A percentile compares a stretch with the other conserved stretches of the same genome.
These are phyloP conservation scores for Macrostomum lignano DNA, from an alignment of 1,140 invertebrate species.

Conservation along the genomic window DNA sequence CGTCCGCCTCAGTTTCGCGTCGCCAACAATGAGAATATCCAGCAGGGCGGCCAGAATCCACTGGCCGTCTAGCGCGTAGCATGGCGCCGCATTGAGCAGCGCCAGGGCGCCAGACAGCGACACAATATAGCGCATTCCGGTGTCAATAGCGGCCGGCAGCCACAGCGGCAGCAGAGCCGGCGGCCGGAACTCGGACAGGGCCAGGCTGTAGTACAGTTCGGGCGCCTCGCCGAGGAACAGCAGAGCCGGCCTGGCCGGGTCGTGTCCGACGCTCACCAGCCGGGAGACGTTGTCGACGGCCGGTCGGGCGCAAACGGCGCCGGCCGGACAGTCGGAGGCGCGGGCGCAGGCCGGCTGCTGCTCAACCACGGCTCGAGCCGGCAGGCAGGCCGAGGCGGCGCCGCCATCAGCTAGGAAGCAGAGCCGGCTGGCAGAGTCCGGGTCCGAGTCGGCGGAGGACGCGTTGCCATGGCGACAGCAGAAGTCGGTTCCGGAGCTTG, in stretches of 20 bases:
- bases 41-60: conserved; percentile 39
- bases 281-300: conserved; percentile 47
- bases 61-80: conserved; percentile 64
- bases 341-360: too few species aligned
- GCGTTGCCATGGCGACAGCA: too few species aligned
- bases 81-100: conserved; percentile 64
- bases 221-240: conserved; percentile 29
- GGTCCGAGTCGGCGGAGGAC: too few species aligned
- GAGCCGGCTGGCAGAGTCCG: too few species aligned
- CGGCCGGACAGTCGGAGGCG: too few species aligned
- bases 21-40: too few species aligned
- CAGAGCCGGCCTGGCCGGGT: conserved; percentile 23
- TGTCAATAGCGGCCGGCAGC: too few species aligned
- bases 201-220: conserved; percentile 22
- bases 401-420: too few species aligned
- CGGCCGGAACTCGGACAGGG: not conserved
- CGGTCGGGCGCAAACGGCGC: conserved; percentile 29
- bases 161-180: too few species aligned
- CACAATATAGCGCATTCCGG: conserved; percentile 42
- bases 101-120: conserved; percentile 65
- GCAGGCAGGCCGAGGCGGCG: conserved; percentile 53
- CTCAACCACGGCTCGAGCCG: conserved; percentile 38
- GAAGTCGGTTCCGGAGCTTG: too few species aligned
- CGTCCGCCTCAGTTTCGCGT: too few species aligned
- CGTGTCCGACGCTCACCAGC: conserved; percentile 41